These are phyloP conservation scores for Helobdella robusta DNA, from an alignment of 2,888 invertebrate species.

Conservation along the genomic window DNA sequence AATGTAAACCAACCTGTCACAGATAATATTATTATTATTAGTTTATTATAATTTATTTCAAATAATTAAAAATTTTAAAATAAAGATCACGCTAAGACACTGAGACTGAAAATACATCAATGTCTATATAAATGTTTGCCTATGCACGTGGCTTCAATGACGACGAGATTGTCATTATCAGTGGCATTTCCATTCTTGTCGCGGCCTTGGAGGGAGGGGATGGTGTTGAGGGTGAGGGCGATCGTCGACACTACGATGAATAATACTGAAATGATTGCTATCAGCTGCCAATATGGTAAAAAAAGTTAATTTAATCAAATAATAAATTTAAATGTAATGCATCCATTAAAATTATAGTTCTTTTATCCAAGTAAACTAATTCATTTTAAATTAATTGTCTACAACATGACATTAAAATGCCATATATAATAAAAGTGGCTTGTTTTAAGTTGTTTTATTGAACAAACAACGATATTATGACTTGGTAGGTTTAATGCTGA, in stretches of 20 bases:
- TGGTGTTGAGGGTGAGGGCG: constrained; percentile 96
- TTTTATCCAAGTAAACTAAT: not conserved
- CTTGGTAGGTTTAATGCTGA: too few species aligned
- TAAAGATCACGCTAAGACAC: too few species aligned
- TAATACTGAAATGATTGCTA: constrained; percentile 97
- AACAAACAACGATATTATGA: too few species aligned
- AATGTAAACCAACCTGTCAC: constrained; percentile 75
- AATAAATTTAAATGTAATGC: not conserved
- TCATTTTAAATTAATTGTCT: not conserved
- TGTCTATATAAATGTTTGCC: too few species aligned
- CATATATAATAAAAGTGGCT: too few species aligned
- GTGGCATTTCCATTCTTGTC: constrained; percentile 59
- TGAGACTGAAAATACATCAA: too few species aligned
- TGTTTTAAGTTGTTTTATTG: too few species aligned
- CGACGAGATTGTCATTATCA: constrained; percentile 61
- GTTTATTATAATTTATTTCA: too few species aligned
- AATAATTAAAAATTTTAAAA: too few species aligned
- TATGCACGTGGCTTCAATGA: constrained; percentile 87
- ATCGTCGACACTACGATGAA: constrained; percentile 99
- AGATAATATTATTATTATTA: too few species aligned
- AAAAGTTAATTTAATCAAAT: not conserved
- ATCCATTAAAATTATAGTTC: not conserved
- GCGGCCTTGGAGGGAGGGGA: constrained; percentile 83
- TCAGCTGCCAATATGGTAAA: constrained; percentile 40
- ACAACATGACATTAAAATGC: too few species aligned